Evolutionary conservation across 1,140 invertebrate species (phyloP).

Genomic region (Drosophila malerkotliana): DNA sequence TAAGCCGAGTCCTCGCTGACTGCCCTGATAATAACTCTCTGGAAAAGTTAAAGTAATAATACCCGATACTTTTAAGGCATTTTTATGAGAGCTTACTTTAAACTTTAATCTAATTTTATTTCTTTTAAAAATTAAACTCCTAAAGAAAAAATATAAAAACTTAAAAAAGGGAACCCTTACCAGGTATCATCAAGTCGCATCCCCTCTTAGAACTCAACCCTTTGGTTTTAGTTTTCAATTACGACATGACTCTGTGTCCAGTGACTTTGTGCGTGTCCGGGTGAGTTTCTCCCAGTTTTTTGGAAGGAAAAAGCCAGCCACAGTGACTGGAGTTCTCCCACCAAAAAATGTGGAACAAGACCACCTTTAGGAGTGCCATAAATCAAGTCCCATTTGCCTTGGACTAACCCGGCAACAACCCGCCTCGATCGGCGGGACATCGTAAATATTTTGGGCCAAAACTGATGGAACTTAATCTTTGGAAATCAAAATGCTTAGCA

Average conservation of each 20-base stretch:
- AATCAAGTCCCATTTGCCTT: constrained; percentile 22
- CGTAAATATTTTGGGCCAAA: constrained; percentile 24
- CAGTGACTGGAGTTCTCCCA: background rate
- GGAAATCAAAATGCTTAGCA: constrained; percentile 30
- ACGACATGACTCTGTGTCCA: background rate
- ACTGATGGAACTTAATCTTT: constrained; percentile 26
- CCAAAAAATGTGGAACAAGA: background rate
- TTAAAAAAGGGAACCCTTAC: background rate
- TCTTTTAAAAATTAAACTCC: too few species aligned
- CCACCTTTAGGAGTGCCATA: constrained; percentile 11
- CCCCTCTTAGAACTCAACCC: background rate
- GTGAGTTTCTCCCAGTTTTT: background rate
- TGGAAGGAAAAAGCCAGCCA: too few species aligned
- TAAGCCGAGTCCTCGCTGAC: too few species aligned
- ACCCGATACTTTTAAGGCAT: too few species aligned
- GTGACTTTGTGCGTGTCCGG: too few species aligned
- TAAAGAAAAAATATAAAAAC: background rate
- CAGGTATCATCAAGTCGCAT: background rate
- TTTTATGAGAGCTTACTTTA: too few species aligned
- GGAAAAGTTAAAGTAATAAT: too few species aligned
- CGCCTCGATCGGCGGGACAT: constrained; percentile 8
- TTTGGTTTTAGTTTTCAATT: background rate
- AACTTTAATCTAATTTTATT: too few species aligned
- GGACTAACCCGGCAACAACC: constrained; percentile 31
- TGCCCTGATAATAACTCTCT: too few species aligned